phyloP scores from a whole-genome alignment of 1,140 invertebrate genomes.

The Neotoxoptera formosana region DNA sequence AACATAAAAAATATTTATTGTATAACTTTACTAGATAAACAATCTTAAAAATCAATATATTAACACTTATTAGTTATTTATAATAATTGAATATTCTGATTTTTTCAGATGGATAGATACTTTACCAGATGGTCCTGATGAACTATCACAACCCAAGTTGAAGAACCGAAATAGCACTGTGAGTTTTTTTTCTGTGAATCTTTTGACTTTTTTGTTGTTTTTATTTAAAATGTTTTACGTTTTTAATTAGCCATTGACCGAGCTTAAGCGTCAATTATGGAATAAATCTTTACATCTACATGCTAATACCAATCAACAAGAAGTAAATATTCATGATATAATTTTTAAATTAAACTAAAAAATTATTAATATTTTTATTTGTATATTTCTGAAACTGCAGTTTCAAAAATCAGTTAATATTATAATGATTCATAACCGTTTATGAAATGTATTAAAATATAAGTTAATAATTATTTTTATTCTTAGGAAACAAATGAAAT shows the following conservation, averaged over 20 bases:
- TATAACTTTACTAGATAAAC: neutral
- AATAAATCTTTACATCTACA: neutral
- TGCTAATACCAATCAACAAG: neutral
- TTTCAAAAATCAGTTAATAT: neutral
- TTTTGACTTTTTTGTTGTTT: neutral
- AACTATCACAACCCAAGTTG: neutral
- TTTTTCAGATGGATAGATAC: constrained; percentile 42
- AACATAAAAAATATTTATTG: too few relatives aligned
- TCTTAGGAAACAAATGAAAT: constrained; percentile 20
- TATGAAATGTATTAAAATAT: neutral
- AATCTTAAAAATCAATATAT: neutral
- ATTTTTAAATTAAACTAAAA: neutral
- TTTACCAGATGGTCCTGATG: constrained; percentile 21
- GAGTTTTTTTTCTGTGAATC: neutral
- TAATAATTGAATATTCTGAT: neutral
- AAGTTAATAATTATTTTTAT: neutral
- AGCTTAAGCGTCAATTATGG: constrained; percentile 34
- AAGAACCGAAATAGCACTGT: constrained; percentile 38
- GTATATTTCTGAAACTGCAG: neutral
- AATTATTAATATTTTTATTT: neutral
- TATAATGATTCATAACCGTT: neutral
- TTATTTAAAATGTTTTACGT: neutral
- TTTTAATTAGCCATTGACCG: constrained; percentile 10
- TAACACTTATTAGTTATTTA: neutral
- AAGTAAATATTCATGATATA: neutral